Evolutionary conservation across 2,113 vertebrate genomes (phyloP).

Genomic region (Nesogale talazaci): DNA sequence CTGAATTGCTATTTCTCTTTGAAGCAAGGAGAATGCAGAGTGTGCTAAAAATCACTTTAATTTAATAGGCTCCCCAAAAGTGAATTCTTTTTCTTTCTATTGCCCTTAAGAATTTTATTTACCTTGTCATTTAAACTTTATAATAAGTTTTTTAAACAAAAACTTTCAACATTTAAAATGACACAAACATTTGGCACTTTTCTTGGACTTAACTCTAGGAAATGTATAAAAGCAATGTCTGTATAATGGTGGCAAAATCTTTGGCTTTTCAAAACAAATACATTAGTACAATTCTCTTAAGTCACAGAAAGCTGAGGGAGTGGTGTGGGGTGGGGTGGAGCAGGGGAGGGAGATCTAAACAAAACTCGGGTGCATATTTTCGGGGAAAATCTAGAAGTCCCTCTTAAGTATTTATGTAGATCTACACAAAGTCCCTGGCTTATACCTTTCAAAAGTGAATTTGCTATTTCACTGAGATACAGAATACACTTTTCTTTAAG

Average conservation of each 20-base stretch:
- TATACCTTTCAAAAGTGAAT: constrained; percentile 6
- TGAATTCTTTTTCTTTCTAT: constrained; percentile 57
- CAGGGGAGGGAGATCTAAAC: neutral
- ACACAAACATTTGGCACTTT: constrained; percentile 31
- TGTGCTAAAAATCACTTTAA: constrained; percentile 65
- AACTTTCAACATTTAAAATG: constrained; percentile 55
- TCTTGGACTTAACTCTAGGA: constrained; percentile 13
- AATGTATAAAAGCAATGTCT: constrained; percentile 41
- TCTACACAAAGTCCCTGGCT: neutral
- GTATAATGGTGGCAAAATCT: constrained; percentile 1
- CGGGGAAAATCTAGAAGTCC: neutral
- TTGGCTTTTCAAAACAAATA: constrained; percentile 58
- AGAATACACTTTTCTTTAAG: neutral
- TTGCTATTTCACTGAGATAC: neutral
- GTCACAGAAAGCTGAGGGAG: constrained; percentile 33
- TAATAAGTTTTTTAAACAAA: constrained; percentile 38
- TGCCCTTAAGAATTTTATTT: constrained; percentile 61
- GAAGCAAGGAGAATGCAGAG: constrained; percentile 70
- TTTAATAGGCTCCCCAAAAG: constrained; percentile 57
- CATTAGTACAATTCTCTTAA: constrained; percentile 47
- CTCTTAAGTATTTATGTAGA: neutral
- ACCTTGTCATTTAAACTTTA: constrained; percentile 60
- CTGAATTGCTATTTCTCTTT: constrained; percentile 73
- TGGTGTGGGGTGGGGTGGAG: neutral
- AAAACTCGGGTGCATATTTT: neutral